Percentiles rank a stretch among this genome's conserved stretches.
These are phyloP conservation scores for Ochotona curzoniae DNA, from an alignment of 2,113 vertebrate genomes.

Conservation along the genomic window DNA sequence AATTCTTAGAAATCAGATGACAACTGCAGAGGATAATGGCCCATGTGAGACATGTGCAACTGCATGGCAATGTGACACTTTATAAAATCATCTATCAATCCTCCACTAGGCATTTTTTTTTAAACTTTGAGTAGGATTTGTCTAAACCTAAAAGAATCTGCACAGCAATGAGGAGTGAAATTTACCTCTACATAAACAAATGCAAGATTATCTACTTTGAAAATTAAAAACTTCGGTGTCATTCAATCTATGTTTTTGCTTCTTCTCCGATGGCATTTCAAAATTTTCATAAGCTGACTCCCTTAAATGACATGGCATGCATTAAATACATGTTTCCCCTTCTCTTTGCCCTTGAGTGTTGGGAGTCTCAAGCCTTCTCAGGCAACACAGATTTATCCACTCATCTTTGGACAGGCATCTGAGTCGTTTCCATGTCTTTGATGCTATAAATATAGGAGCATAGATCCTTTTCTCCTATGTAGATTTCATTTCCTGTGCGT, in stretches of 20 bases:
- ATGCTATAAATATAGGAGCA: no score
- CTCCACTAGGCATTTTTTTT: not conserved
- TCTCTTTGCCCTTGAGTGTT: fast-evolving
- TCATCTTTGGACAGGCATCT: no score
- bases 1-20: not conserved
- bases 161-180: not conserved
- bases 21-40: not conserved
- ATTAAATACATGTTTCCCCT: not conserved
- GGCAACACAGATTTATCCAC: not conserved
- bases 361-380: not conserved
- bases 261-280: not conserved
- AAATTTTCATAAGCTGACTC: not conserved
- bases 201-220: not conserved
- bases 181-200: no score
- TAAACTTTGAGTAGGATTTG: not conserved
- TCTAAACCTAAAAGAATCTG: not conserved
- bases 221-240: fast-evolving
- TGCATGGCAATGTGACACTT: not conserved
- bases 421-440: no score
- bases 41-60: fast-evolving
- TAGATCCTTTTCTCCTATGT: no score
- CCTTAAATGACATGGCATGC: not conserved
- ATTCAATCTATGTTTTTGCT: not conserved
- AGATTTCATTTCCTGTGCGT: no score
- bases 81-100: not conserved